These are phyloP conservation scores for Laspeyria flexula DNA, from an alignment of 2,888 invertebrate genomes.

Conservation along the genomic window DNA sequence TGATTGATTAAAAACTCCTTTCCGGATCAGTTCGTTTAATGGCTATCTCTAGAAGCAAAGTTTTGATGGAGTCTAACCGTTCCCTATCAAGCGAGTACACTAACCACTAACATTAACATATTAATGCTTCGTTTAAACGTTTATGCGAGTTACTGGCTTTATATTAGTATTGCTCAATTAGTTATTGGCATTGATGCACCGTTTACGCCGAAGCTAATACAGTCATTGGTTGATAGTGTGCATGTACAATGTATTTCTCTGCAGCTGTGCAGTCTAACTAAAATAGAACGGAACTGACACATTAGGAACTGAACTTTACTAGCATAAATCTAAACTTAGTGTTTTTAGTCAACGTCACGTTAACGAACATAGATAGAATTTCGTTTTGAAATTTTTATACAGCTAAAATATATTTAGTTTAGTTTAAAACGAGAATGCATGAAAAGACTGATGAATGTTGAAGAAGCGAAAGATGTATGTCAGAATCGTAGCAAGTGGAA, in stretches of 20 bases:
- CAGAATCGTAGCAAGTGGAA: too few species aligned
- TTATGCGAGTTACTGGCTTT: neutral
- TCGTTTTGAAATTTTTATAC: too few species aligned
- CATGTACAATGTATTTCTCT: slow-evolving; percentile 2
- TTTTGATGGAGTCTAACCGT: slow-evolving; percentile 2
- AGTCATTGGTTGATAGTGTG: slow-evolving; percentile 2
- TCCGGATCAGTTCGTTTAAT: neutral
- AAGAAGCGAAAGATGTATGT: too few species aligned
- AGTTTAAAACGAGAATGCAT: too few species aligned
- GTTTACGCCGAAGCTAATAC: slow-evolving; percentile 1
- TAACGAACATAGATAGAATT: too few species aligned
- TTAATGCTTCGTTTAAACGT: neutral
- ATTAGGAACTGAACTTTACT: neutral
- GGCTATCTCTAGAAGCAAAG: neutral
- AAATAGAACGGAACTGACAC: slow-evolving; percentile 10
- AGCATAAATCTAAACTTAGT: too few species aligned
- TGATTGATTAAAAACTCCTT: too few species aligned
- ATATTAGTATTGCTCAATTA: neutral
- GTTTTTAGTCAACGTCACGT: too few species aligned
- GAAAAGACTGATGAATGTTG: too few species aligned
- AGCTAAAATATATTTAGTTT: too few species aligned
- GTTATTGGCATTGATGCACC: neutral
- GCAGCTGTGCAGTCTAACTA: slow-evolving; percentile 1
- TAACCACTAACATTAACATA: neutral
- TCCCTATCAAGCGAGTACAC: neutral